These are phyloP conservation scores for Cebus imitator DNA, from an alignment of 2,113 vertebrate species.

Conservation along the genomic window DNA sequence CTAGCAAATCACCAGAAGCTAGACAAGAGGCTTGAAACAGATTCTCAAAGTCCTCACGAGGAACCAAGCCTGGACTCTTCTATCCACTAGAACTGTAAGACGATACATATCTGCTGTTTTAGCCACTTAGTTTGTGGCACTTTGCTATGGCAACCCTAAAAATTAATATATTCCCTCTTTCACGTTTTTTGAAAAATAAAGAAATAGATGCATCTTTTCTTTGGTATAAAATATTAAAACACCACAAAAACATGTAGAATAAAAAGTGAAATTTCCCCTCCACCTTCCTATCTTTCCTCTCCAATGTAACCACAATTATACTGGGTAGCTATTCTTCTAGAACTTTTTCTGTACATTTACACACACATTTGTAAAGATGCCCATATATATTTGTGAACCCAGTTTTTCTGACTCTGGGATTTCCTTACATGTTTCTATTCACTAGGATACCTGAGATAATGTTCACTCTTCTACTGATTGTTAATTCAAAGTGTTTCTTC, in stretches of 20 bases:
- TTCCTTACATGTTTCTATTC: not conserved
- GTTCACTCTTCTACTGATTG: not conserved
- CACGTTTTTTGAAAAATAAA: not conserved
- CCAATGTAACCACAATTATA: not conserved
- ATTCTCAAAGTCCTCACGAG: not conserved
- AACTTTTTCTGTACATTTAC: not conserved
- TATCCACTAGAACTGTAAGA: not conserved
- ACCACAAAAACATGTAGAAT: not conserved
- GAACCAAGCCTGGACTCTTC: not conserved
- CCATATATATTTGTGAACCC: not conserved
- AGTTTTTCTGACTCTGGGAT: constrained; percentile 23
- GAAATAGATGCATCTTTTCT: not conserved
- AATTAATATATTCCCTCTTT: not conserved
- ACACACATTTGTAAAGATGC: not conserved
- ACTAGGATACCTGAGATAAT: not conserved
- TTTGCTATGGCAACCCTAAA: not conserved
- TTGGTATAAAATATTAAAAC: not conserved
- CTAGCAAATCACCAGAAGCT: not conserved
- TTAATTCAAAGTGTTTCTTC: not conserved
- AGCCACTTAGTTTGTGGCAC: not conserved
- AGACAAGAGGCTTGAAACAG: not conserved
- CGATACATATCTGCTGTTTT: not conserved
- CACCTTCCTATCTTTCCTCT: not conserved
- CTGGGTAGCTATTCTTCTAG: not conserved
- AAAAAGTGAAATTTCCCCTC: not conserved